Evolutionary conservation across 2,113 vertebrate species (phyloP).

Genomic region (Pangasianodon hypophthalmus): DNA sequence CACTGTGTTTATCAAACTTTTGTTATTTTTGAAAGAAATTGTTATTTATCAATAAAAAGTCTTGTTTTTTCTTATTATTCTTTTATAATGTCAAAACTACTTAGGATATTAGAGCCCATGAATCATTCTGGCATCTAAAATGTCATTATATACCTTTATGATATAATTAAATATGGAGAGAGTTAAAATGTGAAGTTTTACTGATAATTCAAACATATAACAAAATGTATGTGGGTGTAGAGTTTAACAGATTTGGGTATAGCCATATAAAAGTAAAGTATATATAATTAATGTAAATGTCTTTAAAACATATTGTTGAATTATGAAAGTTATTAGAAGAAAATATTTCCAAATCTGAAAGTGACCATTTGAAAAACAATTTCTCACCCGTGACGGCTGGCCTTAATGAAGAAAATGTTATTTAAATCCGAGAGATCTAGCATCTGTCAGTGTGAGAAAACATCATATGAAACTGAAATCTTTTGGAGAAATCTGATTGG

Average conservation of each 20-base stretch:
- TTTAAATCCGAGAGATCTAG: not conserved
- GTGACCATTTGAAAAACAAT: not conserved
- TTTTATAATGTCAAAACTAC: not conserved
- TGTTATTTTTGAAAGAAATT: not conserved
- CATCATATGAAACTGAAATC: no score
- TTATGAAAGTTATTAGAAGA: not conserved
- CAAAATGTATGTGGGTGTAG: not conserved
- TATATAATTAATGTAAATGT: not conserved
- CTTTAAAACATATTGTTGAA: not conserved
- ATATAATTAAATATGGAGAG: not conserved
- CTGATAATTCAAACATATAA: not conserved
- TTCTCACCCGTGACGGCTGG: not conserved
- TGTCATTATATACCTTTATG: not conserved
- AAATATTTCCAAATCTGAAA: not conserved
- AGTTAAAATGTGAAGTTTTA: not conserved
- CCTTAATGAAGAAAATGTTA: not conserved
- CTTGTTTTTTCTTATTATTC: not conserved
- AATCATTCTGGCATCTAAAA: not conserved
- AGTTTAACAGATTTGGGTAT: not conserved
- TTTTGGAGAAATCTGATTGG: slow-evolving; percentile 10
- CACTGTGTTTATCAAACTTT: not conserved
- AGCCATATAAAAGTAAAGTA: not conserved
- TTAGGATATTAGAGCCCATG: not conserved
- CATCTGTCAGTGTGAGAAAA: slow-evolving; percentile 5
- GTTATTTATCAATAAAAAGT: not conserved